These are phyloP conservation scores for human DNA, from an alignment of 2,113 vertebrate genomes.

Conservation along the genomic window DNA sequence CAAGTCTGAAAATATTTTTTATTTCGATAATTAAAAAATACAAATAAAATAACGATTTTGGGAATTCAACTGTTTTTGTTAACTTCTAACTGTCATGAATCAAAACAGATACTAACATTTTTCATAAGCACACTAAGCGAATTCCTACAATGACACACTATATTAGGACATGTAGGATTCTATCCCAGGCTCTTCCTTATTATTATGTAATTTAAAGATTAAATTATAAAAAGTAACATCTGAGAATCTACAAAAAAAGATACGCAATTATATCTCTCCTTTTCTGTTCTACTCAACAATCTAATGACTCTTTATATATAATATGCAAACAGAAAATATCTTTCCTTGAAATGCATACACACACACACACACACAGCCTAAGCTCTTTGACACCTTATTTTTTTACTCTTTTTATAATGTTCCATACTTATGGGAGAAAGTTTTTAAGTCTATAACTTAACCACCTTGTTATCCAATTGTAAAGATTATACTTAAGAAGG, in stretches of 20 bases:
- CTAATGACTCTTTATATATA: slow-evolving; percentile 10
- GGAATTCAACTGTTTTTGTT: slow-evolving; percentile 6
- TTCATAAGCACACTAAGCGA: slow-evolving; percentile 19
- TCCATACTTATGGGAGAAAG: background rate
- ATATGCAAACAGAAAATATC: slow-evolving; percentile 9
- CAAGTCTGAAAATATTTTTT: background rate
- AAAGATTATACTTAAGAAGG: slow-evolving; percentile 27
- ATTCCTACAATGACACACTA: background rate
- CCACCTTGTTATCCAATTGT: background rate
- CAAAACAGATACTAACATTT: slow-evolving; percentile 32
- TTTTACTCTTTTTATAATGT: slow-evolving; percentile 18
- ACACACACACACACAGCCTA: background rate
- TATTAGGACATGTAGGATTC: background rate
- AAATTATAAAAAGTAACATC: background rate
- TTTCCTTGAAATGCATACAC: background rate
- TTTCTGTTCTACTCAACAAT: slow-evolving; percentile 22
- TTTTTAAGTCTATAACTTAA: slow-evolving; percentile 44
- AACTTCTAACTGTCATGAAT: slow-evolving; percentile 33
- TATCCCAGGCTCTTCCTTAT: background rate
- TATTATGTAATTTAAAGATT: slow-evolving; percentile 15
- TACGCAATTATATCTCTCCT: background rate
- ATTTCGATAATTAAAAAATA: slow-evolving; percentile 5
- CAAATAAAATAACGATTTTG: slow-evolving; percentile 1
- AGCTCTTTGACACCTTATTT: background rate
- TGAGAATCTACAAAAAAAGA: background rate